Conservation (phyloP, 2,797 vertebrate species). For the Aselliscus stoliczkanus region DNA sequence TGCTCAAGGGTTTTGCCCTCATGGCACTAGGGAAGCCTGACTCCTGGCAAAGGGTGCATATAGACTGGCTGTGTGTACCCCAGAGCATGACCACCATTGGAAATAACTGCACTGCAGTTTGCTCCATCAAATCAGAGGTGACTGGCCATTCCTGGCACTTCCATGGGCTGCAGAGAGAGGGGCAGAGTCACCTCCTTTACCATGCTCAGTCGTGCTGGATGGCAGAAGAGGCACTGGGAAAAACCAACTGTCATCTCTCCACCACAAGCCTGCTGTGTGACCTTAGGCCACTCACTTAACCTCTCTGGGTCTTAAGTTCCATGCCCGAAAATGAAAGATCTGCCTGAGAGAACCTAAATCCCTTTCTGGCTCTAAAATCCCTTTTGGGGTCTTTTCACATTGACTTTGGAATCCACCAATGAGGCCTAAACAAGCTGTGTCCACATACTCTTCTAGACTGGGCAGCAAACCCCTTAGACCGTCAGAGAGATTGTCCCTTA, state of each 20-base stretch:
- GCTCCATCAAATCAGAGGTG: neutral
- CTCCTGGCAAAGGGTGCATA: neutral
- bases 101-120: neutral
- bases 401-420: neutral
- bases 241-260: neutral
- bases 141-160: neutral
- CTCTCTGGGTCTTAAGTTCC: neutral
- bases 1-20: neutral
- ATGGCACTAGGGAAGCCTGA: neutral
- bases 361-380: neutral
- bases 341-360: neutral
- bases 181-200: neutral
- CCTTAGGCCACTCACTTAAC: neutral
- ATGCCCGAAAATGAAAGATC: neutral
- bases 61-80: neutral
- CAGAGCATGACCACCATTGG: neutral
- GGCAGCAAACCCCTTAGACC: too few relatives aligned
- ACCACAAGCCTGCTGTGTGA: neutral
- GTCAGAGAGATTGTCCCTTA: neutral
- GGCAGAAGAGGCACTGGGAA: neutral
- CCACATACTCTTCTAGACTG: neutral
- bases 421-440: neutral
- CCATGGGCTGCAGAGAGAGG: neutral
- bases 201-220: neutral
- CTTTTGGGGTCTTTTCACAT: neutral